Conservation (phyloP, 2,888 invertebrate species). For the Trypoxylon attenuatum region DNA sequence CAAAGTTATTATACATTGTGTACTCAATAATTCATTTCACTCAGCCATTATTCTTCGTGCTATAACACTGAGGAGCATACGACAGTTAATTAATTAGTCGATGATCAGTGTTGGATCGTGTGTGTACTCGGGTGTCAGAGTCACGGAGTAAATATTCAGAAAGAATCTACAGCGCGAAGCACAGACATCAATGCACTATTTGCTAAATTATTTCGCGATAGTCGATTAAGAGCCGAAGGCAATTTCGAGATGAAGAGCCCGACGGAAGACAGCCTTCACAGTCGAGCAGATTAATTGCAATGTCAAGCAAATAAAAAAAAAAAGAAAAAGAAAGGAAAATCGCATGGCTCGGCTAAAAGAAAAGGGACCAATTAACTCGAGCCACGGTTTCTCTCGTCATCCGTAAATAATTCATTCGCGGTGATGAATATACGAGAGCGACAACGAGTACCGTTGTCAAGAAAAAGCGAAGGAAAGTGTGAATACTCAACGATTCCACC, state of each 20-base stretch:
- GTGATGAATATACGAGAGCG: background rate
- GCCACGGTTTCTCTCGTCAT: slow-evolving; percentile 14
- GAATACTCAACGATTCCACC: background rate
- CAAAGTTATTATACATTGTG: background rate
- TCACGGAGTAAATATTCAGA: too few species aligned
- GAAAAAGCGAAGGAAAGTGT: slow-evolving; percentile 1
- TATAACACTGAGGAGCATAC: background rate
- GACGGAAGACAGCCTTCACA: too few species aligned
- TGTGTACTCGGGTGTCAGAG: too few species aligned
- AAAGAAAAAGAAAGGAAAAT: too few species aligned
- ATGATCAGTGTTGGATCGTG: too few species aligned
- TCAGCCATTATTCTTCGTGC: background rate
- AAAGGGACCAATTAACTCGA: slow-evolving; percentile 24
- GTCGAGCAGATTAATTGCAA: background rate
- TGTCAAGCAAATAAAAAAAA: too few species aligned
- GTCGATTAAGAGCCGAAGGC: too few species aligned
- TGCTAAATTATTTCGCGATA: too few species aligned
- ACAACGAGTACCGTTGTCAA: background rate
- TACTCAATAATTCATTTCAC: background rate
- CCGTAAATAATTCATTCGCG: slow-evolving; percentile 18
- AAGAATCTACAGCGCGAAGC: too few species aligned
- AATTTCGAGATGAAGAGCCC: too few species aligned
- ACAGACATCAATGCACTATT: too few species aligned
- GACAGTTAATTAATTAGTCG: too few species aligned
- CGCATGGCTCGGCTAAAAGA: background rate